A percentile compares a stretch with the other conserved stretches of the same genome.
These are phyloP conservation scores for Siniperca obscura DNA, from an alignment of 2,797 vertebrate genomes.

Conservation along the genomic window DNA sequence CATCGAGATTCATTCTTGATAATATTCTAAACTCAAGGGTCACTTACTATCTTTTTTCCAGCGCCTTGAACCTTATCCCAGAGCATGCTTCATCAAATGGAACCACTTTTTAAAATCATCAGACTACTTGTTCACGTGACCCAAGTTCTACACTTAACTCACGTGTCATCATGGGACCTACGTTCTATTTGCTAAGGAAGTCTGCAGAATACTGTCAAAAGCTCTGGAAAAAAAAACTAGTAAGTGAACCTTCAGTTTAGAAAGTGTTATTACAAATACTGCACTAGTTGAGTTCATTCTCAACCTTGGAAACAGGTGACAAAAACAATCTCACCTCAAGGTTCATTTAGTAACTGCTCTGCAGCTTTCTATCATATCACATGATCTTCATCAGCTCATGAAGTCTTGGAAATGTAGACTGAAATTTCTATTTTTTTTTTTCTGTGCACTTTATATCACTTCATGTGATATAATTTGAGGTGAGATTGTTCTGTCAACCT, in stretches of 20 bases:
- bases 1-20: neutral
- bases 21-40: neutral
- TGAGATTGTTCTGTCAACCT: too few species aligned
- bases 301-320: too few species aligned
- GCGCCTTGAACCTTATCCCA: neutral
- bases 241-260: too few species aligned
- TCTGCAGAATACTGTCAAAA: neutral
- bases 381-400: neutral
- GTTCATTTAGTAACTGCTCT: neutral
- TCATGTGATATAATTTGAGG: too few species aligned
- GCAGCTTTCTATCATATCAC: neutral
- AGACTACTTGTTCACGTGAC: too few species aligned
- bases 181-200: neutral
- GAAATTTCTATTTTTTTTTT: too few species aligned
- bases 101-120: too few species aligned
- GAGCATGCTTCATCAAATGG: neutral
- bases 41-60: neutral
- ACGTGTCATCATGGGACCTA: too few species aligned
- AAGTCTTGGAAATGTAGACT: neutral
- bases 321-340: neutral
- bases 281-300: too few species aligned
- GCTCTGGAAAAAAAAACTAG: neutral
- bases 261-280: too few species aligned
- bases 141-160: too few species aligned
- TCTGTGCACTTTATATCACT: too few species aligned